Percentiles rank a stretch among this genome's conserved stretches.
Evolutionary conservation across 1,140 invertebrate species (phyloP).

Genomic region (Frieseomelitta varia): DNA sequence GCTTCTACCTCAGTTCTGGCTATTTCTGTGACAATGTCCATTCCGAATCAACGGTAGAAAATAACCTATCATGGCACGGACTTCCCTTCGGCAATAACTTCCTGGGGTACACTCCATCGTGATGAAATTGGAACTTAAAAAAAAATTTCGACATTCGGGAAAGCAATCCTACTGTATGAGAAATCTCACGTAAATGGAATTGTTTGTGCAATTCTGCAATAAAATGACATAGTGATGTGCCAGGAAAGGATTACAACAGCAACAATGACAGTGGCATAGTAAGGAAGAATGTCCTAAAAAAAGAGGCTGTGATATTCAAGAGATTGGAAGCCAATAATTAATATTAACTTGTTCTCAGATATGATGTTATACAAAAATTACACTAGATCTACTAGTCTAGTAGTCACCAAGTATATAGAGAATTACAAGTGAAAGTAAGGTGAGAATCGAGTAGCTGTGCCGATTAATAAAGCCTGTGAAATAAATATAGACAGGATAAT

Average conservation of each 20-base stretch:
- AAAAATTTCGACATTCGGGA: not conserved
- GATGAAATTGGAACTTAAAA: constrained; percentile 1
- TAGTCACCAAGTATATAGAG: not conserved
- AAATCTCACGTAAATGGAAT: not conserved
- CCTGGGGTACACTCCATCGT: not conserved
- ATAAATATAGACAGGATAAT: not conserved
- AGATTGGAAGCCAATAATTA: not conserved
- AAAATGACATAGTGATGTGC: not conserved
- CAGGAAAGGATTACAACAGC: not conserved
- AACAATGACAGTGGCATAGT: not conserved
- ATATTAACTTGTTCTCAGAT: not conserved
- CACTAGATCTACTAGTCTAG: too few relatives aligned
- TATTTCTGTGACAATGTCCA: not conserved
- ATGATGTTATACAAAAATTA: not conserved
- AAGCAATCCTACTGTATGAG: not conserved
- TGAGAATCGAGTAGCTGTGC: too few relatives aligned
- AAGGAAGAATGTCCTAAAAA: not conserved
- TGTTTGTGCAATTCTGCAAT: not conserved
- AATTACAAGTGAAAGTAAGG: not conserved
- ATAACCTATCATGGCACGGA: not conserved
- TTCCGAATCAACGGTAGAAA: not conserved
- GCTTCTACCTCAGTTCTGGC: not conserved
- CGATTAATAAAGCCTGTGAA: not conserved
- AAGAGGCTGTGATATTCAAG: not conserved
- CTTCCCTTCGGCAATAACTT: constrained; percentile 2